Conservation (phyloP, 2,797 vertebrate genomes). For the Pelochelys cantorii region DNA sequence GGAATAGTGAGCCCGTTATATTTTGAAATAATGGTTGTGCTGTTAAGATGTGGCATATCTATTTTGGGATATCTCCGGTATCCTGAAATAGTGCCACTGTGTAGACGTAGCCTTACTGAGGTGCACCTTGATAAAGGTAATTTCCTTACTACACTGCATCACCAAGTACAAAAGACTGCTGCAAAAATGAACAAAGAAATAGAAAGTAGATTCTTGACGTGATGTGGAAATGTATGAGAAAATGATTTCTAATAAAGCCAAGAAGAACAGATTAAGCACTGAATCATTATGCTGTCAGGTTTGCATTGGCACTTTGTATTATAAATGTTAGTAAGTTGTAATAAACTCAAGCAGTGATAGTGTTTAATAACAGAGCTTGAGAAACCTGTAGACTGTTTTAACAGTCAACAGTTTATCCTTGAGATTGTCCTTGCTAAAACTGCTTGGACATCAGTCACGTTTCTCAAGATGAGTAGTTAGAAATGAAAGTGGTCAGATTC, state of each 20-base stretch:
- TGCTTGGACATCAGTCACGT: background rate
- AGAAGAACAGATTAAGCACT: background rate
- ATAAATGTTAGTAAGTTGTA: background rate
- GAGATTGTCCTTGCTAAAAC: background rate
- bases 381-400: background rate
- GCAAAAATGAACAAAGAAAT: background rate
- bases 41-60: too few species aligned
- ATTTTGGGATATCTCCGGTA: too few species aligned
- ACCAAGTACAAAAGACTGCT: background rate
- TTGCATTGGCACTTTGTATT: conserved; percentile 5
- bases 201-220: conserved; percentile 15
- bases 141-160: background rate
- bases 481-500: background rate
- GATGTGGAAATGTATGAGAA: conserved; percentile 17
- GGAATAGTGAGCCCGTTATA: too few species aligned
- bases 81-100: too few species aligned
- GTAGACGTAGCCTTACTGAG: too few species aligned
- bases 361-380: background rate
- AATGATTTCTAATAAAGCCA: conserved; percentile 37
- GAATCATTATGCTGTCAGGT: background rate
- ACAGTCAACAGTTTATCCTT: conserved; percentile 5
- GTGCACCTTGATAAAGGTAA: background rate
- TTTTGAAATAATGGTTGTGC: too few species aligned
- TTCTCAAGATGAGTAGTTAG: background rate
- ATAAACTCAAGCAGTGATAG: background rate